Evolutionary conservation across 2,113 vertebrate genomes (phyloP), one percentile per base, ranked within the genome.

Genomic region (Sphaerodactylus townsendi): DNA sequence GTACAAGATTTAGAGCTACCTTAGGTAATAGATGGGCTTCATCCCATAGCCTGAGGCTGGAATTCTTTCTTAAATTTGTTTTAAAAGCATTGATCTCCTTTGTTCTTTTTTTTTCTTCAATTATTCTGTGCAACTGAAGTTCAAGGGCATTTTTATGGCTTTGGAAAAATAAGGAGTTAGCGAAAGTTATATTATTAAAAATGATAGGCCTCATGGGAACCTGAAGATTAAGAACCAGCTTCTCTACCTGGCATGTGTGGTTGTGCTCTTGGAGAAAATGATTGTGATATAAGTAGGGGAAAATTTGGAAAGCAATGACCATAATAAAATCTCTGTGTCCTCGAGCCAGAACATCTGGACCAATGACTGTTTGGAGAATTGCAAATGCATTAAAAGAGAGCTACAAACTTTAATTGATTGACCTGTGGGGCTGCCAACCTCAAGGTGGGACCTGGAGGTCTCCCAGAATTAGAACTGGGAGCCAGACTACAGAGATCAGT

Each of bases 111-210:
- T 89, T 81, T 28, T 21, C 56, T 44, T 44, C 77, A 83, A 0
- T 19, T 66, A 69, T 59, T 37, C 5, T 46, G 30, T 2, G 1
- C 83, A 75, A 35, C n/a, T 76, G 46, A 79, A 10, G 39, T 71
- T 50, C 88, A 85, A 39, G 21, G 39, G 81, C 1, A 19, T 86
- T 80, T 86, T 59, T 72, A 14, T 48, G 8, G 64, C 79, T 76
- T 77, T 65, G 72, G 80, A 28, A n/a, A 30, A 86, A 59, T 69
- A 68, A 37, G 10, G 48, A 41, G 21, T 6, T 64, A 37, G 77
- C 56, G 68, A 86, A 59, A 25, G 39, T 8, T 83, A 19, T 33
- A 8, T 88, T 86, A 86, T 69, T 87, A 85, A 86, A 90, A 81
- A 81, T 59, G 19, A 21, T 68, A 62, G 76, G 50, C 64, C 23